Evolutionary conservation across 2,797 vertebrate genomes (phyloP).

Genomic region (Sphaeramia orbicularis): DNA sequence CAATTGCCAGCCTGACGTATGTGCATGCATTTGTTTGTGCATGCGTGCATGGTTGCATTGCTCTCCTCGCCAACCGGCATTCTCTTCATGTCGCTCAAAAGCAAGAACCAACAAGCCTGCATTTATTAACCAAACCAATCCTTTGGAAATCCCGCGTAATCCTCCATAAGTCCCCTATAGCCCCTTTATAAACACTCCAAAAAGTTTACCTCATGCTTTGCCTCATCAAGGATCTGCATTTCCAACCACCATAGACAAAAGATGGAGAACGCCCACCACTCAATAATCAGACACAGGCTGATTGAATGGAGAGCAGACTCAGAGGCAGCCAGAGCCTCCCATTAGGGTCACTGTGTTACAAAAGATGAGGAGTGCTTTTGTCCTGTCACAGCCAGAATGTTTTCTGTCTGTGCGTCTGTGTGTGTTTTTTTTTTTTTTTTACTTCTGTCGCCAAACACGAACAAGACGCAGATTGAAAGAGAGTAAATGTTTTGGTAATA

Average conservation of each 20-base stretch:
- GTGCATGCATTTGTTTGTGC: constrained; percentile 19
- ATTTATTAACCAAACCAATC: constrained; percentile 73
- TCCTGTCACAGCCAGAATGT: too few relatives aligned
- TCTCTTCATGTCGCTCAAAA: constrained; percentile 26
- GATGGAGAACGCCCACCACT: constrained; percentile 49
- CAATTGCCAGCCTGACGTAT: constrained; percentile 17
- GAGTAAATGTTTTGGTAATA: too few relatives aligned
- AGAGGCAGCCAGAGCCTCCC: too few relatives aligned
- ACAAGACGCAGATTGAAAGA: too few relatives aligned
- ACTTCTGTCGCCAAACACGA: too few relatives aligned
- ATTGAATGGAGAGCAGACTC: constrained; percentile 30
- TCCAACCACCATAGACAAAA: constrained; percentile 61
- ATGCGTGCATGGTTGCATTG: not conserved
- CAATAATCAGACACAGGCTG: constrained; percentile 62
- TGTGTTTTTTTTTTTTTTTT: too few relatives aligned
- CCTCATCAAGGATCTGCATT: constrained; percentile 67
- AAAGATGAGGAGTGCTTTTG: constrained; percentile 23
- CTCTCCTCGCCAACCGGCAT: constrained; percentile 12
- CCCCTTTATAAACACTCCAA: constrained; percentile 77
- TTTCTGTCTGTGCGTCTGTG: too few relatives aligned
- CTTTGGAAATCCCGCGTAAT: constrained; percentile 72
- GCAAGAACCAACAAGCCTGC: constrained; percentile 67
- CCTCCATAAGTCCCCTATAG: constrained; percentile 57
- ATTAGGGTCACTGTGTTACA: constrained; percentile 47
- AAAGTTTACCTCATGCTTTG: constrained; percentile 72